phyloP scores from a whole-genome alignment of 2,888 invertebrate species.

The Tryphoninae sp. region DNA sequence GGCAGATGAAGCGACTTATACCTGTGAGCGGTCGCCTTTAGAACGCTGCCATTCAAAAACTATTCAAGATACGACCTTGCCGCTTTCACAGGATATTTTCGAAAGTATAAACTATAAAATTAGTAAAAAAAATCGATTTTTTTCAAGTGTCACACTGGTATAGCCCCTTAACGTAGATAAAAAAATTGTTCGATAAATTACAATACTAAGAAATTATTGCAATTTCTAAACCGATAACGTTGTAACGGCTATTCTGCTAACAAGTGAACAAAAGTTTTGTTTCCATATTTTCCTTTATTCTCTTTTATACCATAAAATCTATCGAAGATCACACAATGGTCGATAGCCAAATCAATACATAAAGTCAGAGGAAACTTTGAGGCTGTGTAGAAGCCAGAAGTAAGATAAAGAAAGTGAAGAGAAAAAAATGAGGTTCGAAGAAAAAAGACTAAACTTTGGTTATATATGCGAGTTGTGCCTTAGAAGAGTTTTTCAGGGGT shows the following conservation, averaged over 20 bases:
- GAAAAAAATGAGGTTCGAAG: conserved; percentile 7
- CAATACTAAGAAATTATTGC: not conserved
- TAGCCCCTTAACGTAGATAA: not conserved
- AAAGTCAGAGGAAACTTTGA: not conserved
- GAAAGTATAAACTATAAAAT: no score
- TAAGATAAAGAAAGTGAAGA: not conserved
- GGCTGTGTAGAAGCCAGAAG: not conserved
- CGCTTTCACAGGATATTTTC: no score
- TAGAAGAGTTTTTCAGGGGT: conserved; percentile 59
- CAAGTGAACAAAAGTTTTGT: no score
- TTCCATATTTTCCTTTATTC: no score
- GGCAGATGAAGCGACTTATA: no score
- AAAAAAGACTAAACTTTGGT: conserved; percentile 21
- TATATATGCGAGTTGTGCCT: conserved; percentile 7
- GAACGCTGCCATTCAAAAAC: no score
- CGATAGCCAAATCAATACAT: not conserved
- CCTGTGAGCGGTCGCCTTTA: no score
- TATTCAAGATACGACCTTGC: no score
- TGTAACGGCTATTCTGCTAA: not conserved
- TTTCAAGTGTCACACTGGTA: no score
- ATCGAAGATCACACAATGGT: no score
- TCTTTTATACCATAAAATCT: no score
- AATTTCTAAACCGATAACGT: not conserved
- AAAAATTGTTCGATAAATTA: not conserved
- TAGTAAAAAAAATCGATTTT: no score